These are phyloP conservation scores for Anolis apletophallus DNA, from an alignment of 2,797 vertebrate species.

Conservation along the genomic window DNA sequence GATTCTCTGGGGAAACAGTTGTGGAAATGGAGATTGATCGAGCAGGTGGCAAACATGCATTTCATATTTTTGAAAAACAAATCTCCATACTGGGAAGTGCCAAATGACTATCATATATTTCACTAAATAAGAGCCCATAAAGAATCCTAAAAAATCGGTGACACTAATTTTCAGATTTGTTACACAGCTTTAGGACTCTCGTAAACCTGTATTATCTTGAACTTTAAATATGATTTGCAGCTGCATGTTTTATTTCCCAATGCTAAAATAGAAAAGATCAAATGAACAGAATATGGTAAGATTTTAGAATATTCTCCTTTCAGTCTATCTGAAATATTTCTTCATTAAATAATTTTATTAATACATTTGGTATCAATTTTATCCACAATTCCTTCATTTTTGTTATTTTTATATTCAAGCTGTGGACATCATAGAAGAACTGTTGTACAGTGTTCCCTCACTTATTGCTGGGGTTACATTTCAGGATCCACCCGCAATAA, in stretches of 20 bases:
- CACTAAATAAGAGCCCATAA: conserved; percentile 65
- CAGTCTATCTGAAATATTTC: conserved; percentile 3
- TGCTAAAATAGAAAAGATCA: conserved; percentile 57
- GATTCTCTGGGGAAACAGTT: conserved; percentile 53
- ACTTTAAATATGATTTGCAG: conserved; percentile 70
- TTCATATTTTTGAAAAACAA: conserved; percentile 62
- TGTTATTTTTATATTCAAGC: conserved; percentile 45
- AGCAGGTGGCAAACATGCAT: conserved; percentile 56
- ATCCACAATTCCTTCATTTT: conserved; percentile 27
- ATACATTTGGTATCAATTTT: neutral
- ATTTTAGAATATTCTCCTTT: conserved; percentile 39
- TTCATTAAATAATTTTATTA: conserved; percentile 30
- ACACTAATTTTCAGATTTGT: conserved; percentile 71
- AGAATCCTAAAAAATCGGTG: conserved; percentile 49
- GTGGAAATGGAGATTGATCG: conserved; percentile 54
- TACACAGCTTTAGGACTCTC: conserved; percentile 67
- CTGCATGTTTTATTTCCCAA: conserved; percentile 68
- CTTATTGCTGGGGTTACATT: too few relatives aligned
- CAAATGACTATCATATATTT: conserved; percentile 66
- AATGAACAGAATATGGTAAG: conserved; percentile 24
- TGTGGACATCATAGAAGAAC: conserved; percentile 42
- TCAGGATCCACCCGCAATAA: too few relatives aligned
- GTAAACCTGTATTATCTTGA: conserved; percentile 73
- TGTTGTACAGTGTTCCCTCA: too few relatives aligned
- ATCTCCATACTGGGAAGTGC: conserved; percentile 52